Conservation (phyloP, 2,113 vertebrate species). For the Varanus salvator region DNA sequence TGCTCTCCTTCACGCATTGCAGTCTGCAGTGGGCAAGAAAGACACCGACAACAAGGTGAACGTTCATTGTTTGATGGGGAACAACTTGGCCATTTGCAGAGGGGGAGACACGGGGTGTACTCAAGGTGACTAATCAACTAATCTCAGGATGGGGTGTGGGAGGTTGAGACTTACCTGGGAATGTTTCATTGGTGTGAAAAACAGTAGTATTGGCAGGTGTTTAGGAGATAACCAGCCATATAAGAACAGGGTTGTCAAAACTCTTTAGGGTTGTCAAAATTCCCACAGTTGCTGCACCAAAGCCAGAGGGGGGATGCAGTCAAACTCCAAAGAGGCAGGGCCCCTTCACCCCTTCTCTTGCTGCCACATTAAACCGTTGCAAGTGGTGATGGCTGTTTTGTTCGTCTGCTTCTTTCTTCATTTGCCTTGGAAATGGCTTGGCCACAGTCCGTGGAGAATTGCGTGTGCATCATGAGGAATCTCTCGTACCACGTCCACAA, state of each 20-base stretch:
- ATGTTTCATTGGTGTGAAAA: not conserved
- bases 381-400: not conserved
- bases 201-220: not conserved
- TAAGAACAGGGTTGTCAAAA: not conserved
- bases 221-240: not conserved
- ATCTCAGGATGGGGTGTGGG: not conserved
- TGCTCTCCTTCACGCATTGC: conserved; percentile 92
- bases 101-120: no score
- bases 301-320: no score
- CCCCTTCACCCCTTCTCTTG: no score
- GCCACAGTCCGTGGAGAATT: conserved; percentile 95
- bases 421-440: not conserved
- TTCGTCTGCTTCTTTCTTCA: accelerated
- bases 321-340: no score
- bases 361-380: not conserved
- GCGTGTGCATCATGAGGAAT: conserved; percentile 98
- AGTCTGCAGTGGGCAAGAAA: conserved; percentile 95
- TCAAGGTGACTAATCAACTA: not conserved
- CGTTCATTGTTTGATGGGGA: not conserved
- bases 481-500: conserved; percentile 98
- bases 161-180: not conserved
- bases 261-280: no score
- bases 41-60: conserved; percentile 97
- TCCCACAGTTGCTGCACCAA: no score
- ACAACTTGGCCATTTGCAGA: not conserved